Evolutionary conservation across 2,888 invertebrate species (phyloP).

Genomic region (Aphidius colemani): DNA sequence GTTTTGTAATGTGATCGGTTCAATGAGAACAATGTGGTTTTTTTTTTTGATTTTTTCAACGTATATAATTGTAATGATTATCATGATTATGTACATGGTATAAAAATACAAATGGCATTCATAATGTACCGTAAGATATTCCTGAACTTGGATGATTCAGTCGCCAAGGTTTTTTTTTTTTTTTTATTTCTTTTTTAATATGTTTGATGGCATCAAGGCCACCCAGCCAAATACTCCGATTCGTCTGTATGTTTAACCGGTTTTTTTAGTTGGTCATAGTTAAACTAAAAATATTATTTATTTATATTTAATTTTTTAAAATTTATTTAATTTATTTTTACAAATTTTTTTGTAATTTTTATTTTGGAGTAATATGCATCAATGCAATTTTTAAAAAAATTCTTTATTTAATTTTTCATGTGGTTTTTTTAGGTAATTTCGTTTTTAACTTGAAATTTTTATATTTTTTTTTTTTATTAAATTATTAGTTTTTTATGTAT

Average conservation of each 20-base stretch:
- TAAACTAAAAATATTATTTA: too few species aligned
- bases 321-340: too few species aligned
- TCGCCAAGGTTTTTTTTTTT: slow-evolving; percentile 1
- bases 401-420: too few species aligned
- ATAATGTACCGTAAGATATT: slow-evolving; percentile 3
- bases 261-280: slow-evolving; percentile 7
- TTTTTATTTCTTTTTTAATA: too few species aligned
- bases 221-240: not conserved
- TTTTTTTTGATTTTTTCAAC: slow-evolving; percentile 1
- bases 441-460: too few species aligned
- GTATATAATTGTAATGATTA: not conserved
- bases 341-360: too few species aligned
- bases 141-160: slow-evolving; percentile 18
- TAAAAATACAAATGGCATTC: slow-evolving; percentile 14
- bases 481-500: too few species aligned
- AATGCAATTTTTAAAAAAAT: too few species aligned
- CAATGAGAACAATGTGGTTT: not conserved
- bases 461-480: too few species aligned
- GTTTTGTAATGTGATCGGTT: not conserved
- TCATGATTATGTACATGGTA: not conserved
- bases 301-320: too few species aligned
- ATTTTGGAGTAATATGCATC: too few species aligned
- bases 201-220: slow-evolving; percentile 12
- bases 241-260: slow-evolving; percentile 5
- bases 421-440: too few species aligned